Evolutionary conservation across 2,113 vertebrate species (phyloP).

Genomic region (Diglossa brunneiventris): DNA sequence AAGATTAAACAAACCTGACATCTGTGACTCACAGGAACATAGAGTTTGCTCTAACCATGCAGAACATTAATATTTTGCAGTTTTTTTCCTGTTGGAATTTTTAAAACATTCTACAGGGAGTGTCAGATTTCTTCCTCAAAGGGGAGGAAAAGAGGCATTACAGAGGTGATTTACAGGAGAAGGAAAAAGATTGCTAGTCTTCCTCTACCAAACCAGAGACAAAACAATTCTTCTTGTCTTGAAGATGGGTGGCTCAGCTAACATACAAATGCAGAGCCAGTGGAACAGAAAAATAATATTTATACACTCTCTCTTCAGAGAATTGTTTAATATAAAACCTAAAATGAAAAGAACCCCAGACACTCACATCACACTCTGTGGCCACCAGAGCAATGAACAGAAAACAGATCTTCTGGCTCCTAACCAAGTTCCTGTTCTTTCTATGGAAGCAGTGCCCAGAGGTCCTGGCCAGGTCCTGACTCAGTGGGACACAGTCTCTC

Average conservation of each 20-base stretch:
- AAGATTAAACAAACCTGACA: constrained; percentile 53
- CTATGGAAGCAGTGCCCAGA: not conserved
- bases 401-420: constrained; percentile 44
- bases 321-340: not conserved
- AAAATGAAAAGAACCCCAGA: not conserved
- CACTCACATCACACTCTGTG: not conserved
- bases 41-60: constrained; percentile 20
- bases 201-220: not conserved
- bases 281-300: not conserved
- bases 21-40: constrained; percentile 41
- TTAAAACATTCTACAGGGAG: not conserved
- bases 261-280: not conserved
- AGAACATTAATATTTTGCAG: not conserved
- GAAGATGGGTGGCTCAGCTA: not conserved
- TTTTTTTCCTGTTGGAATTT: not conserved
- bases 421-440: constrained; percentile 21
- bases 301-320: not conserved
- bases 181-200: not conserved
- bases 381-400: constrained; percentile 26
- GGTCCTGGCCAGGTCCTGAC: not conserved
- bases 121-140: not conserved
- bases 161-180: not conserved
- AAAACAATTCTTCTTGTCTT: not conserved
- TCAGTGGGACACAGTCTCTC: not conserved
- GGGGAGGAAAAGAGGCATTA: not conserved